These are phyloP conservation scores for Okapia johnstoni DNA, from an alignment of 2,113 vertebrate species.

Conservation along the genomic window DNA sequence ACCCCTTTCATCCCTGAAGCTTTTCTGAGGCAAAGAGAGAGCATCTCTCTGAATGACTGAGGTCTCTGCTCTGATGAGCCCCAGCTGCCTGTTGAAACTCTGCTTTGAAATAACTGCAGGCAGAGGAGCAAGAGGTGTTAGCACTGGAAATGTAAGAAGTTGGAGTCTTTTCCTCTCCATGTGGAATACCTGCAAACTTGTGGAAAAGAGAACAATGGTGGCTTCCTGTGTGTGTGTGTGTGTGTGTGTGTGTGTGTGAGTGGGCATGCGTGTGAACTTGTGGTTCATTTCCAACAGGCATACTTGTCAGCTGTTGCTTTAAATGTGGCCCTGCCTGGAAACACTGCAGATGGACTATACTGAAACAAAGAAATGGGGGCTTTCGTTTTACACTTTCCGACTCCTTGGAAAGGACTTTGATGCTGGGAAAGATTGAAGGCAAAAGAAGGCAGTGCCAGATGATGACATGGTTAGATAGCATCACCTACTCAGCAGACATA, in stretches of 20 bases:
- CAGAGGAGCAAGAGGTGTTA: not conserved
- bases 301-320: slow-evolving; percentile 4
- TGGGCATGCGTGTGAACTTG: rapidly evolving
- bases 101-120: slow-evolving; percentile 43
- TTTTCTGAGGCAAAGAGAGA: slow-evolving; percentile 40
- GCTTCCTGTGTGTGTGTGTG: not conserved
- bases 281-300: not conserved
- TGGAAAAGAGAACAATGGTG: not conserved
- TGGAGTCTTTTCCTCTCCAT: not conserved
- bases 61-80: not conserved
- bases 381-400: not conserved
- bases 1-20: slow-evolving; percentile 25
- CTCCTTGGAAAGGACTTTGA: not conserved
- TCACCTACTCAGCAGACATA: not conserved
- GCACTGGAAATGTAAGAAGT: not conserved
- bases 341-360: not conserved
- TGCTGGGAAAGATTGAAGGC: not conserved
- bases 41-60: not conserved
- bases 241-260: not conserved
- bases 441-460: not conserved
- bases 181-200: not conserved
- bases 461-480: not conserved
- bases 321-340: not conserved
- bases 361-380: slow-evolving; percentile 21
- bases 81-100: not conserved